A percentile compares a stretch with the other conserved stretches of the same genome.
These are phyloP conservation scores for Carabus problematicus DNA, from an alignment of 2,888 invertebrate species.

Conservation along the genomic window DNA sequence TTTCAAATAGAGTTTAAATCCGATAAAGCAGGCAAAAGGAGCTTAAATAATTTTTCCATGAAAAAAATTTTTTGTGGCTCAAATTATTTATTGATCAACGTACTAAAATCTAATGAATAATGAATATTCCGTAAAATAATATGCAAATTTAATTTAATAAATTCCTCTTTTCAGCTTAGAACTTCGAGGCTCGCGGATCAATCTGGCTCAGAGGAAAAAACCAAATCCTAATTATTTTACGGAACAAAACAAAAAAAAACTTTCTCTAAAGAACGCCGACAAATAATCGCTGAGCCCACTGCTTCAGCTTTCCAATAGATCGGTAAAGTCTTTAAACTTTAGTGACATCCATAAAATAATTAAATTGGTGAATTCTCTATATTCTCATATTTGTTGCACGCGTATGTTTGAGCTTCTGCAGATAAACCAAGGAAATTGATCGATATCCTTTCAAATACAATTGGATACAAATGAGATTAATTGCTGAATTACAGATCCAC, in stretches of 20 bases:
- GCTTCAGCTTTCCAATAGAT: constrained; percentile 28
- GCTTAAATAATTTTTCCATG: background rate
- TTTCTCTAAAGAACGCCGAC: background rate
- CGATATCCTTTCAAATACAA: too few species aligned
- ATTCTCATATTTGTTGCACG: too few species aligned
- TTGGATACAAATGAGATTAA: too few species aligned
- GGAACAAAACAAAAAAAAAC: constrained; percentile 5
- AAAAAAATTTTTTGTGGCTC: background rate
- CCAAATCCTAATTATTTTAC: constrained; percentile 30
- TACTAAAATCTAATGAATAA: constrained; percentile 35
- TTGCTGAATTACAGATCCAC: too few species aligned
- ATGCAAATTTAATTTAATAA: constrained; percentile 40
- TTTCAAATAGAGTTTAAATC: too few species aligned
- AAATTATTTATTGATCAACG: constrained; percentile 18
- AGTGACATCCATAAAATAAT: too few species aligned
- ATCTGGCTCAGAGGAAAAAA: constrained; percentile 7
- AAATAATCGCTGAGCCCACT: constrained; percentile 12
- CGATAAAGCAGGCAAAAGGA: too few species aligned
- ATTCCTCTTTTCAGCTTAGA: constrained; percentile 25
- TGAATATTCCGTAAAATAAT: constrained; percentile 38
- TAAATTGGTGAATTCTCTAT: too few species aligned
- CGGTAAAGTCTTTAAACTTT: background rate
- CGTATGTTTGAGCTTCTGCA: too few species aligned
- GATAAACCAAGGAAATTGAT: too few species aligned
- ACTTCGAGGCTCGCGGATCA: constrained; percentile 11